Percentiles rank a stretch among this genome's conserved stretches.
Conservation (phyloP, 2,888 invertebrate species). For the Vesta saturnalis region DNA sequence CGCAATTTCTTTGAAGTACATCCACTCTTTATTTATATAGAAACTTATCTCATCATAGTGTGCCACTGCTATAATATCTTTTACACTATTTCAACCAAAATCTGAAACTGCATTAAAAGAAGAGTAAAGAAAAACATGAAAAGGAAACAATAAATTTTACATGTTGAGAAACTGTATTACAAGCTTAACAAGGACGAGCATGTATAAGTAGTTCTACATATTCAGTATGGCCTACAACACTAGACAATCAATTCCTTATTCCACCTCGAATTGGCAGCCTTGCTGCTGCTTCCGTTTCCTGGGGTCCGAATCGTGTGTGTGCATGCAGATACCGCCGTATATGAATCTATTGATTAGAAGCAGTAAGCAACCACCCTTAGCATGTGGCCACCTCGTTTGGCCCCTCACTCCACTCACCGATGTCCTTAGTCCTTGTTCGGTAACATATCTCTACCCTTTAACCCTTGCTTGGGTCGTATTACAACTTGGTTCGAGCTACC, state of each 20-base stretch:
- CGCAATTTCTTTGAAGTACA: conserved; percentile 12
- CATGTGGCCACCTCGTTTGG: conserved; percentile 50
- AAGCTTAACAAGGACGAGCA: conserved; percentile 33
- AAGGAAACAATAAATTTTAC: conserved; percentile 31
- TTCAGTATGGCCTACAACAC: conserved; percentile 56
- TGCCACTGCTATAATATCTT: neutral
- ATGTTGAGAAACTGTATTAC: conserved; percentile 19
- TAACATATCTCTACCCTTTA: conserved; percentile 49
- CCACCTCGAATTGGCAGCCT: conserved; percentile 50
- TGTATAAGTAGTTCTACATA: conserved; percentile 52
- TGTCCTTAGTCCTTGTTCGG: conserved; percentile 46
- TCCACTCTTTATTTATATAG: conserved; percentile 1
- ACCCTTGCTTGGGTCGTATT: conserved; percentile 50
- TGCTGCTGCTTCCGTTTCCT: conserved; percentile 54
- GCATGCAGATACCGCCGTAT: conserved; percentile 59
- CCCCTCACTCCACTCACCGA: conserved; percentile 39
- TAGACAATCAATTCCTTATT: conserved; percentile 60
- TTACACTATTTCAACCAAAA: neutral
- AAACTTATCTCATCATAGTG: conserved; percentile 6
- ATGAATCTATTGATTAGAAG: conserved; percentile 59
- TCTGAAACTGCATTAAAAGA: neutral
- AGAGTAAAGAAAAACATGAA: neutral
- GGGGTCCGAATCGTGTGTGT: conserved; percentile 55
- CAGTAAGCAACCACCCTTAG: conserved; percentile 51
- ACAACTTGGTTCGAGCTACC: conserved; percentile 47